Base-by-base conservation (phyloP, 2,113 vertebrate species). In the Diadophis punctatus region DNA sequence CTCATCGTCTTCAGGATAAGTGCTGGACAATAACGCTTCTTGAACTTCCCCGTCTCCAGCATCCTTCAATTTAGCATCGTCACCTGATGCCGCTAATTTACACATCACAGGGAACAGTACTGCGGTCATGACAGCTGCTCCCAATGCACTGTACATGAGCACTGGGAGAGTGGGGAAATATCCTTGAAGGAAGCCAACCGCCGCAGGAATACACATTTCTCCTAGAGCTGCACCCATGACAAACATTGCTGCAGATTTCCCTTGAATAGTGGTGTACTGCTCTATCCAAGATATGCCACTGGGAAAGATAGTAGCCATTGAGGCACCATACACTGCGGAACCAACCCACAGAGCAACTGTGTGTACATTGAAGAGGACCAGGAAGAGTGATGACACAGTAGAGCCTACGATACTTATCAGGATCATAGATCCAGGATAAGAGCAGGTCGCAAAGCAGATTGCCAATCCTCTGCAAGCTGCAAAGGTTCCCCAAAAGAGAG, bases 221-320 rank as follows among this genome's bases (percentile, higher is more conserved):
- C 99, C 99, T 91, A 99, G 96, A 0, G 98, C 98, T 0, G 98
- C 98, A 0, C 99, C 99, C 0, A 99, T 94, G 20, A 99, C 99
- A 0, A 99, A 99, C 1, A 97, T 93, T 0, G 98, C 97, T 0
- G 99, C 98, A 0, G 98, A 96, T 48, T 97, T 98, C 0, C 98
- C 98, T 0, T 97, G 98, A 63, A 99, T 96, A 0, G 97, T 97
- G 0, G 98, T 99, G 97, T 99, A 99, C 97, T 99, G 99, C 91
- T 99, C 99, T 43, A 98, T 80, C 99, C 99, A 99, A 49, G 99
- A 98, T 55, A 99, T 96, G 0, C 99, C 99, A 0, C 99, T 99
- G 94, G 99, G 99, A 93, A 99, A 99, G 0, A 97, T 98, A 89
- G 98, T 96, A 1, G 99, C 98, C 99, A 99, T 98, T 0, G 99